Percentiles rank a stretch among this genome's conserved stretches.
Evolutionary conservation across 2,888 invertebrate genomes (phyloP).

Genomic region (Lottia gigantea): DNA sequence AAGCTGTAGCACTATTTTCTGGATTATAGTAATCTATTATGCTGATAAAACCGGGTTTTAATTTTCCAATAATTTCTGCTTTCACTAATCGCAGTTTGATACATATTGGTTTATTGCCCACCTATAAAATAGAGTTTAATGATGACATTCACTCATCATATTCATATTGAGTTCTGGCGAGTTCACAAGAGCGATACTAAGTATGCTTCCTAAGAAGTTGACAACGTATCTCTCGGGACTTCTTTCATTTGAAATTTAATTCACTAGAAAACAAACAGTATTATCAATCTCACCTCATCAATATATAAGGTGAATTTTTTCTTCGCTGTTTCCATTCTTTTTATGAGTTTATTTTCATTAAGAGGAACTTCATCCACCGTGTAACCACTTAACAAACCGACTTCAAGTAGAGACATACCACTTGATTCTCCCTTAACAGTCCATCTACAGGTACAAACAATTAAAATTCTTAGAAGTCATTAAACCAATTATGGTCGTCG

Average conservation of each 20-base stretch:
- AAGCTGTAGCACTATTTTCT: background rate
- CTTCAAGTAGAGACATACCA: conserved; percentile 69
- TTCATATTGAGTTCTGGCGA: no score
- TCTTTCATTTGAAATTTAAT: no score
- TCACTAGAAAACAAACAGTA: background rate
- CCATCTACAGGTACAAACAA: conserved; percentile 39
- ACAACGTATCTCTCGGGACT: no score
- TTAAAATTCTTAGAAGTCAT: no score
- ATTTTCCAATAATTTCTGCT: conserved; percentile 13
- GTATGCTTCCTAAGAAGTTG: no score
- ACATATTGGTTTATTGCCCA: conserved; percentile 18
- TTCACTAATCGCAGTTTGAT: conserved; percentile 12
- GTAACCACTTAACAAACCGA: conserved; percentile 61
- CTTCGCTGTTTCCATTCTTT: conserved; percentile 65
- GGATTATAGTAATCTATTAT: conserved; percentile 19
- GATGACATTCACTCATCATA: no score
- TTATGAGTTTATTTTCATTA: conserved; percentile 53
- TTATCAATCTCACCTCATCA: conserved; percentile 61
- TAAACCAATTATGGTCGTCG: no score
- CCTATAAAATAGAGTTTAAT: background rate
- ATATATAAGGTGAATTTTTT: conserved; percentile 69
- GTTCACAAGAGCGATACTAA: no score
- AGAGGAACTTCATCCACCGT: conserved; percentile 58
- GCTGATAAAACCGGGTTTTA: conserved; percentile 7
- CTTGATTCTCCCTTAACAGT: conserved; percentile 40